phyloP scores from a whole-genome alignment of 2,113 vertebrate species.

The Colinus virginianus region DNA sequence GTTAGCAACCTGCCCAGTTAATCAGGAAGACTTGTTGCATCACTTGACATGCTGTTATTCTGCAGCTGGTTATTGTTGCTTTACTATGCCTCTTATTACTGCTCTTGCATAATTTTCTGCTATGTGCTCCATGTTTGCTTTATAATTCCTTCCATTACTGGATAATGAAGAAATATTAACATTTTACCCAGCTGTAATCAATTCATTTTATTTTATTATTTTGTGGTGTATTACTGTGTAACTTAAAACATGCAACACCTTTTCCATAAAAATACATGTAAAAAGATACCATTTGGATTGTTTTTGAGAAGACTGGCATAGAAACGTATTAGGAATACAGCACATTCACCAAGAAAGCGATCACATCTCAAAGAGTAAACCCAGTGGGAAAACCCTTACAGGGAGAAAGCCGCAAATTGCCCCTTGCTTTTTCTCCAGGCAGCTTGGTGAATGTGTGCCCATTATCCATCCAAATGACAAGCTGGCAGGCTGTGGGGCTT shows the following conservation, averaged over 20 bases:
- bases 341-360: not conserved
- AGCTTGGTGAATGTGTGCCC: not conserved
- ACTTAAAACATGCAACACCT: not conserved
- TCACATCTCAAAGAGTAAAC: not conserved
- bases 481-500: not conserved
- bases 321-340: not conserved
- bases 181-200: not conserved
- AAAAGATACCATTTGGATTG: not conserved
- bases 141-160: not conserved
- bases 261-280: not conserved
- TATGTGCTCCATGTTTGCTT: not conserved
- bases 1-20: constrained; percentile 8
- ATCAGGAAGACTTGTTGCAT: not conserved
- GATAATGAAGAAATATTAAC: not conserved
- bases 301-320: not conserved
- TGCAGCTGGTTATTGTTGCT: not conserved
- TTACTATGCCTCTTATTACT: not conserved
- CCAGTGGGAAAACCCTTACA: not conserved
- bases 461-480: not conserved
- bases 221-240: not conserved
- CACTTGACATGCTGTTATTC: not conserved
- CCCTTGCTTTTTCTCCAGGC: not conserved
- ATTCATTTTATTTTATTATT: not conserved
- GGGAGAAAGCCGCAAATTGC: not conserved
- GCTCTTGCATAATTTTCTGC: not conserved